phyloP scores from a whole-genome alignment of 2,113 vertebrate genomes.

The Zonotrichia leucophrys region DNA sequence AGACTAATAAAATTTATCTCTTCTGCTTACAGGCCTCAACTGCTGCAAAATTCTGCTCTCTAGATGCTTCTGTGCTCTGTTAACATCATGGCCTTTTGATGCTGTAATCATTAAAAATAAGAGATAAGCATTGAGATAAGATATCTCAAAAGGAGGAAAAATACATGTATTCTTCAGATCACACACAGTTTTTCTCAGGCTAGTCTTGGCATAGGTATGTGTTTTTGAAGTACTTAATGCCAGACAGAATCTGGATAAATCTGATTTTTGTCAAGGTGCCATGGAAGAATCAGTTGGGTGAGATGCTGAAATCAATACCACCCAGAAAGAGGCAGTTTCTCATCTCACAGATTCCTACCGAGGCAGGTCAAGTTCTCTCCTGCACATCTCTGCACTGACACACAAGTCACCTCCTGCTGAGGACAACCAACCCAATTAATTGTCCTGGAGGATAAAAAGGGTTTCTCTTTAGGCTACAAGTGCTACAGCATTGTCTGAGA shows the following conservation, averaged over 20 bases:
- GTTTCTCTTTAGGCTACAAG: not conserved
- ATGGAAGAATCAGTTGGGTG: not conserved
- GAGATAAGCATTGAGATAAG: not conserved
- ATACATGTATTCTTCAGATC: not conserved
- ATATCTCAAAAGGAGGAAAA: not conserved
- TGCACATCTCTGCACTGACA: not conserved
- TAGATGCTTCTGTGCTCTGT: not conserved
- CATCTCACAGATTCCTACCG: accelerated
- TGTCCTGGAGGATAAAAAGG: not conserved
- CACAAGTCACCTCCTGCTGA: not conserved
- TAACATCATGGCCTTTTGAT: not conserved
- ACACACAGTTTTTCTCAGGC: not conserved
- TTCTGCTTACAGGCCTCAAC: not conserved
- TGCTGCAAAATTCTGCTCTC: not conserved
- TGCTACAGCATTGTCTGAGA: not conserved
- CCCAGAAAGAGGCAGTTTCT: not conserved
- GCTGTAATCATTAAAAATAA: not conserved
- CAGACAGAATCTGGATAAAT: not conserved
- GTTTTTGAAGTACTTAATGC: not conserved
- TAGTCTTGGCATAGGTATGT: not conserved
- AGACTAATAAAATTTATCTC: not conserved
- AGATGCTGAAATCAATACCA: conserved; percentile 16
- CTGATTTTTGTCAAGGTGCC: not conserved
- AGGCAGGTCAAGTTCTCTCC: not conserved
- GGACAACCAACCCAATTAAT: not conserved